These are phyloP conservation scores for Pyrgilauda ruficollis DNA, from an alignment of 2,113 vertebrate genomes.

Conservation along the genomic window DNA sequence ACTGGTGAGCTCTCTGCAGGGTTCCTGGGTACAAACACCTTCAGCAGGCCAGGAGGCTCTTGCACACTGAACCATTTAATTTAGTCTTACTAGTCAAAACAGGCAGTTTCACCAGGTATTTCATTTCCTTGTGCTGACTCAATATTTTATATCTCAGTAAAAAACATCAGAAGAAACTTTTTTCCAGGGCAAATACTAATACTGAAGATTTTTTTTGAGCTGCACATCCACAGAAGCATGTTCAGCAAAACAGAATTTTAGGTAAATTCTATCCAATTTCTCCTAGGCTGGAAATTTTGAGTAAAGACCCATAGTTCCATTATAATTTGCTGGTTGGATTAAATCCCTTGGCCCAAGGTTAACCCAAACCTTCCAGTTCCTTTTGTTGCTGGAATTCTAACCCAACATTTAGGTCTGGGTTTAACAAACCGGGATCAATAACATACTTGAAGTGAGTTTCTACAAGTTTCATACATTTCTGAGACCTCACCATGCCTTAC, in stretches of 20 bases:
- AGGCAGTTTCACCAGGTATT: neutral
- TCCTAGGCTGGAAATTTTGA: neutral
- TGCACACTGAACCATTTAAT: neutral
- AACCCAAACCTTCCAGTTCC: neutral
- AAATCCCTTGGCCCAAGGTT: fast-evolving
- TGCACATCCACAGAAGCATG: neutral
- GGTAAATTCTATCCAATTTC: neutral
- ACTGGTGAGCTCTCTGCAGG: conserved; percentile 83
- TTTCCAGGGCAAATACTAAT: neutral
- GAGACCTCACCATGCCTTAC: neutral
- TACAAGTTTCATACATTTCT: neutral
- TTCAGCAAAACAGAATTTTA: neutral
- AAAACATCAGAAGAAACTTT: neutral
- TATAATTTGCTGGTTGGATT: neutral
- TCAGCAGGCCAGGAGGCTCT: neutral
- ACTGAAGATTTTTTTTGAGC: neutral
- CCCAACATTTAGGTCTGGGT: neutral
- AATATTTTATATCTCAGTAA: neutral
- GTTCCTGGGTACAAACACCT: neutral
- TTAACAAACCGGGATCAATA: neutral
- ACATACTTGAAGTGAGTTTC: neutral
- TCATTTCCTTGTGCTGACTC: neutral
- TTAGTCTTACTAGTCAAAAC: neutral
- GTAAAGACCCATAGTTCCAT: neutral
- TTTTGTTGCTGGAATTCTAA: neutral